Percentiles rank a stretch among this genome's conserved stretches.
These are phyloP conservation scores for Oryctolagus cuniculus DNA, from an alignment of 2,113 vertebrate species.

Conservation along the genomic window mOryCun1.1 NC_091435.1:91159001-91159500, in stretches of 20 bases:
- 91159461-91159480: neutral
- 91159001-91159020: neutral
- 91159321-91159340: no score
- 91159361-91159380: neutral
- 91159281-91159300: neutral
- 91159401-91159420: neutral
- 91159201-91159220: neutral
- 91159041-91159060: slow-evolving; percentile 15
- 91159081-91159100: neutral
- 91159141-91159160: neutral
- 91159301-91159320: neutral
- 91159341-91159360: neutral
- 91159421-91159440: neutral
- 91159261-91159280: neutral
- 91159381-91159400: neutral
- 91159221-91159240: neutral
- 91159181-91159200: slow-evolving; percentile 18
- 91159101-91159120: neutral
- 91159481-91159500: neutral
- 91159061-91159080: neutral
- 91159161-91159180: neutral
- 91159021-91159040: neutral
- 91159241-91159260: slow-evolving; percentile 14
- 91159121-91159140: neutral
- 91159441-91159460: neutral